phyloP scores from a whole-genome alignment of 2,888 invertebrate genomes.

The Endotricha flammealis region DNA sequence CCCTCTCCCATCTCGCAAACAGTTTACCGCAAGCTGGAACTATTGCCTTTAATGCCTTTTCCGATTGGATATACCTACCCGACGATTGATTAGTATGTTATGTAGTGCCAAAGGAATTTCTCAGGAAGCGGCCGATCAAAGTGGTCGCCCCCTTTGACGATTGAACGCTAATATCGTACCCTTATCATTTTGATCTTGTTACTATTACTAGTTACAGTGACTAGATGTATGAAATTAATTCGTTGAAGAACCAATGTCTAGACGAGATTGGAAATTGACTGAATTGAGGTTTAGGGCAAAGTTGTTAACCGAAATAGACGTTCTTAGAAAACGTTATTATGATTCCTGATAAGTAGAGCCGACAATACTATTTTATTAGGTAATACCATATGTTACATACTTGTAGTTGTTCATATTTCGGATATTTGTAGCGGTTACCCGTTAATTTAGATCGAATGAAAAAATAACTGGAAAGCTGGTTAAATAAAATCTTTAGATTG shows the following conservation, averaged over 20 bases:
- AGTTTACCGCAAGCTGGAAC: constrained; percentile 73
- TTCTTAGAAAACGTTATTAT: too few species aligned
- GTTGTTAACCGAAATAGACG: too few species aligned
- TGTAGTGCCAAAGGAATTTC: constrained; percentile 56
- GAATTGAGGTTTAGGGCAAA: not conserved
- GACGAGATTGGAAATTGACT: not conserved
- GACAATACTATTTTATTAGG: too few species aligned
- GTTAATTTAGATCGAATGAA: too few species aligned
- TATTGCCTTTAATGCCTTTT: constrained; percentile 74
- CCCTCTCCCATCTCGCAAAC: constrained; percentile 54
- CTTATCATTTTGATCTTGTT: constrained; percentile 54
- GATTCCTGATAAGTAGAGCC: too few species aligned
- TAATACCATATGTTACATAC: too few species aligned
- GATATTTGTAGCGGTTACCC: too few species aligned
- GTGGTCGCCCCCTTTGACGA: constrained; percentile 50
- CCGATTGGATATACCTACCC: constrained; percentile 61
- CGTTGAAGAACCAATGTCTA: constrained; percentile 10
- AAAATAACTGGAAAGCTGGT: too few species aligned
- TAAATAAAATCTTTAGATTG: too few species aligned
- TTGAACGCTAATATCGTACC: constrained; percentile 47
- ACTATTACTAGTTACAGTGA: constrained; percentile 26
- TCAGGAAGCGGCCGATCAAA: constrained; percentile 64
- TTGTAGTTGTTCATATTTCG: too few species aligned
- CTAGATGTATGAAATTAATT: constrained; percentile 14
- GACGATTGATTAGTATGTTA: constrained; percentile 69